These are phyloP conservation scores for Pipa parva DNA, from an alignment of 2,113 vertebrate genomes.

Conservation along the genomic window DNA sequence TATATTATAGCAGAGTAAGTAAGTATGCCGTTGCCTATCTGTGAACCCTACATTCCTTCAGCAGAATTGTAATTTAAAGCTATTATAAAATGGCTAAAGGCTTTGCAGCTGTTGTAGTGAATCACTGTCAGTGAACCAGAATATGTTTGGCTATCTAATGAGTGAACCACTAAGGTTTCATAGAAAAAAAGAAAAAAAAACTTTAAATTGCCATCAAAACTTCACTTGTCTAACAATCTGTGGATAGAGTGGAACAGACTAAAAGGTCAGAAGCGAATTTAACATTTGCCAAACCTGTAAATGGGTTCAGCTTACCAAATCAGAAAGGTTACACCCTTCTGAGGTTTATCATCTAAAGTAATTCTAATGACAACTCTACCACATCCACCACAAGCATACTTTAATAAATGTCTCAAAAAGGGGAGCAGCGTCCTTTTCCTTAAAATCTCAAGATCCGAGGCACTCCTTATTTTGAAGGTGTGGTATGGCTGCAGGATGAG, in stretches of 20 bases:
- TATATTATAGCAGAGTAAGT: neutral
- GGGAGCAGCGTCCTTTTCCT: neutral
- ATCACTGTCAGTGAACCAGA: constrained; percentile 24
- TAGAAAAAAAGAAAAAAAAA: neutral
- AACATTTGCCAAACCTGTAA: constrained; percentile 1
- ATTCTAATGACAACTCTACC: too few species aligned
- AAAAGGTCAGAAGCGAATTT: neutral
- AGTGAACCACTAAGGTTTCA: neutral
- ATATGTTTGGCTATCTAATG: constrained; percentile 27
- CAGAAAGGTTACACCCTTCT: neutral
- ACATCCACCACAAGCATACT: neutral
- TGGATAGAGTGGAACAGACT: neutral
- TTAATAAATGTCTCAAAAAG: too few species aligned
- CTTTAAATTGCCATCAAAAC: neutral
- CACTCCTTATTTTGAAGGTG: neutral
- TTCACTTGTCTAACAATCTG: neutral
- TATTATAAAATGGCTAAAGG: constrained; percentile 32
- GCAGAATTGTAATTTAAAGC: constrained; percentile 29
- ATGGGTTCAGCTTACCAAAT: constrained; percentile 1
- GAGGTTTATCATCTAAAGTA: neutral
- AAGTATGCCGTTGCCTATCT: neutral
- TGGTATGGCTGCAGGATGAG: neutral
- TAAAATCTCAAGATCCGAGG: neutral
- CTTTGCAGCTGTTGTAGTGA: constrained; percentile 36
- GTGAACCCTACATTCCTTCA: constrained; percentile 23